phyloP scores from a whole-genome alignment of 2,888 invertebrate species.

The Tenthredo livida region DNA sequence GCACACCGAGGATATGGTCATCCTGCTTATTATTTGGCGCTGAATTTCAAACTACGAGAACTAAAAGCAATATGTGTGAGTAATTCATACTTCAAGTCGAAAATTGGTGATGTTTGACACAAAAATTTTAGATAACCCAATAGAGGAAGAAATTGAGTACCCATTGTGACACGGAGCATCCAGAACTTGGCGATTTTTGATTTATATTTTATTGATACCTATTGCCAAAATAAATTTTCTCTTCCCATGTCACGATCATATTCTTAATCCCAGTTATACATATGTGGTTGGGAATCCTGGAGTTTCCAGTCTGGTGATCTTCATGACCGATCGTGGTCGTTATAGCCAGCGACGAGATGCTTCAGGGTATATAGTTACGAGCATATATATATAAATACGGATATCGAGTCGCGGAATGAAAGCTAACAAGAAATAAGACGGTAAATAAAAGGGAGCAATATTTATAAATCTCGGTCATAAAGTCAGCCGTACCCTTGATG shows the following conservation, averaged over 20 bases:
- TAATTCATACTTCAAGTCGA: no score
- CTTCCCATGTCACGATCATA: background rate
- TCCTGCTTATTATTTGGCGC: background rate
- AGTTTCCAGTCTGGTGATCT: slow-evolving; percentile 44
- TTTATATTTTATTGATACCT: background rate
- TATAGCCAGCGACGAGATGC: slow-evolving; percentile 14
- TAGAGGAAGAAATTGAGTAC: background rate
- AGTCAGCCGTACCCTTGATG: background rate
- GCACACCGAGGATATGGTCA: background rate
- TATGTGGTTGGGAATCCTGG: background rate
- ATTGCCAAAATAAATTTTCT: background rate
- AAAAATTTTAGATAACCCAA: background rate
- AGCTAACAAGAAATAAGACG: slow-evolving; percentile 19
- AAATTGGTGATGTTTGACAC: background rate
- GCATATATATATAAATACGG: background rate
- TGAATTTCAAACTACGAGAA: background rate
- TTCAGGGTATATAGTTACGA: slow-evolving; percentile 21
- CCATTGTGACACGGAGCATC: background rate
- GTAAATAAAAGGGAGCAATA: background rate
- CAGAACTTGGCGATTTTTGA: background rate
- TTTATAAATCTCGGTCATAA: background rate
- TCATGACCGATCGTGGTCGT: slow-evolving; percentile 40
- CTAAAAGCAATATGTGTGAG: no score
- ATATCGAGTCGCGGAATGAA: background rate
- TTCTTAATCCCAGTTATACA: slow-evolving; percentile 21